Conservation (phyloP, 53 echinoderm and acorn worm genomes). For the Mesocentrotus franciscanus region DNA sequence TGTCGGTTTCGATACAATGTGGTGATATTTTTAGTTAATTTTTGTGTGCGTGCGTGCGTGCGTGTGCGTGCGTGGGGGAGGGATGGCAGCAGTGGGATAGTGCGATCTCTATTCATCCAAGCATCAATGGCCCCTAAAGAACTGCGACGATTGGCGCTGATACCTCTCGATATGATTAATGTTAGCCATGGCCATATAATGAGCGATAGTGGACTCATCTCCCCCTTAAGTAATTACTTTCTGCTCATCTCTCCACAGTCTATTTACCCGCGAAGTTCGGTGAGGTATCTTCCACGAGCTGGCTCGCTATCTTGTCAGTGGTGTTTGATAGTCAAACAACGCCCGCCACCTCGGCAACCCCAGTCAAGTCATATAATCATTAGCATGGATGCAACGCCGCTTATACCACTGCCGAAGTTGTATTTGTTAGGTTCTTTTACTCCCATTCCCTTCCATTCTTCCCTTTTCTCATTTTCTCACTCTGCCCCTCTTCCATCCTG, state of each 20-base stretch:
- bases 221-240: slow-evolving; percentile 53
- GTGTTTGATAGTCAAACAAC: slow-evolving; percentile 26
- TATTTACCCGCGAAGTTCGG: slow-evolving; percentile 20
- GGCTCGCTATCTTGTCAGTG: slow-evolving; percentile 19
- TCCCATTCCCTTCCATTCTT: not conserved
- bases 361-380: not conserved
- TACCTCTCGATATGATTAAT: slow-evolving; percentile 29
- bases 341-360: not conserved
- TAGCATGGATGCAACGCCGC: not conserved
- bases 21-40: not conserved
- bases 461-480: not conserved
- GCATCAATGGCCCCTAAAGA: not conserved
- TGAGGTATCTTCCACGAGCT: slow-evolving; percentile 1
- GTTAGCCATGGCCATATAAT: slow-evolving; percentile 32
- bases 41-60: not conserved
- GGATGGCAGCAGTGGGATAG: not conserved
- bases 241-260: slow-evolving; percentile 16
- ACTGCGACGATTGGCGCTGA: not conserved
- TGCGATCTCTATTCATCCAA: not conserved
- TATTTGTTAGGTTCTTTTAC: not conserved
- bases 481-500: not conserved
- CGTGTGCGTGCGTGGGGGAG: not conserved
- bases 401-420: not conserved
- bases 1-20: not conserved
- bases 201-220: slow-evolving; percentile 16